Conservation (phyloP, 2,888 invertebrate genomes). For the Leptopilina syphax region DNA sequence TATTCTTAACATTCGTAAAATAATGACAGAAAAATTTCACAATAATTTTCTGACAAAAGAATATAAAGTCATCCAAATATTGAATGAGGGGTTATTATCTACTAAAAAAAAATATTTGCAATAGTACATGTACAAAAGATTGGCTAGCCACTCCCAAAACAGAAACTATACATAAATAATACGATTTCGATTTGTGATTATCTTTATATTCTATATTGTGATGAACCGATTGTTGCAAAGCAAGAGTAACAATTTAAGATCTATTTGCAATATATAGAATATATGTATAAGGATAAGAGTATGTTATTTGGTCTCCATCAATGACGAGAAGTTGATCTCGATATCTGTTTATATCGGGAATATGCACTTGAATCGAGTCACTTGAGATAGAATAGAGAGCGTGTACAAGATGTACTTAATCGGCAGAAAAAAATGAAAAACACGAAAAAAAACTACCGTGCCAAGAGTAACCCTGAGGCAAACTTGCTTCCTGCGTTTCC, state of each 20-base stretch:
- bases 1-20: no score
- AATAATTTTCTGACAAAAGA: no score
- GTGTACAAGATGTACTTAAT: conserved; percentile 31
- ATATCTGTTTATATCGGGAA: conserved; percentile 21
- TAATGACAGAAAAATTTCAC: no score
- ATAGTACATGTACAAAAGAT: not conserved
- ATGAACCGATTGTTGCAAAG: conserved; percentile 23
- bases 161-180: conserved; percentile 2
- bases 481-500: conserved; percentile 60
- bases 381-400: conserved; percentile 32
- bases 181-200: conserved; percentile 30
- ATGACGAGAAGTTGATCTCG: conserved; percentile 15
- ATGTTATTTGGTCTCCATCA: conserved; percentile 32
- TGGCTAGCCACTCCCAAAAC: conserved; percentile 14
- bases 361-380: conserved; percentile 29
- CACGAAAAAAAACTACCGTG: conserved; percentile 15
- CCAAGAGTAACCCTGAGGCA: conserved; percentile 50
- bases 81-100: no score
- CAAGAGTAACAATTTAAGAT: conserved; percentile 11
- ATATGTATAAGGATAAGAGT: conserved; percentile 4
- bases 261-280: not conserved
- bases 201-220: not conserved
- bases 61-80: no score
- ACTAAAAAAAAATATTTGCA: no score
- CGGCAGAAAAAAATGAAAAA: not conserved